Conservation (phyloP, 2,888 invertebrate species). For the Nezara viridula region DNA sequence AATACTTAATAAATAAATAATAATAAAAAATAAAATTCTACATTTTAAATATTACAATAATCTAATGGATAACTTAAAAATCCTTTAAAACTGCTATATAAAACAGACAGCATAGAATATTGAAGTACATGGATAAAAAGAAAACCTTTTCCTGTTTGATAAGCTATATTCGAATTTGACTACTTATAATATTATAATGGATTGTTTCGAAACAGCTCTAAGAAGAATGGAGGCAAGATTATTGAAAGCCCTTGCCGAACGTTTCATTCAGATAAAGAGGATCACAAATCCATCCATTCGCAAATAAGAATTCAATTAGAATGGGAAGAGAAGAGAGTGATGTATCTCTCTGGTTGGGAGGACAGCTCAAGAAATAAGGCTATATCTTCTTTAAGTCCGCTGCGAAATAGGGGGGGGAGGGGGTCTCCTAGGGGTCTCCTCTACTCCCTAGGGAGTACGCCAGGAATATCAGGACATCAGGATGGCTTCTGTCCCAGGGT, state of each 20-base stretch:
- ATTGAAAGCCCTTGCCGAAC: background rate
- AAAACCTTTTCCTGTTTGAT: too few relatives aligned
- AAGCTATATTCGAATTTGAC: too few relatives aligned
- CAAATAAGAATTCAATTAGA: slow-evolving; percentile 24
- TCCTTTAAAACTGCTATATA: too few relatives aligned
- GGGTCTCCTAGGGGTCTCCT: background rate
- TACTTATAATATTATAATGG: too few relatives aligned
- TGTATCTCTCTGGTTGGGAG: background rate
- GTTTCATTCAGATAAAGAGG: background rate
- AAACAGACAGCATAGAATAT: too few relatives aligned
- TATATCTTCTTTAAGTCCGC: slow-evolving; percentile 14
- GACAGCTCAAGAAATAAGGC: background rate
- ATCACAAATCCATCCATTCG: background rate
- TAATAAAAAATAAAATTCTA: too few relatives aligned
- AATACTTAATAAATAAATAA: too few relatives aligned
- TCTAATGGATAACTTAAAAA: too few relatives aligned
- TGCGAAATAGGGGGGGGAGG: background rate
- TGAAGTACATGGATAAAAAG: too few relatives aligned
- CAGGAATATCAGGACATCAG: background rate
- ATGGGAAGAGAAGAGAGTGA: background rate
- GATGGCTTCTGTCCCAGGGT: background rate
- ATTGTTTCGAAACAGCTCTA: too few relatives aligned
- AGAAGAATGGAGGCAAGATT: background rate
- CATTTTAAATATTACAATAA: too few relatives aligned
- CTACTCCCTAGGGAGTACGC: background rate